Base-by-base conservation (phyloP, 2,888 invertebrate genomes). In the Archaeoteleia sp. region DNA sequence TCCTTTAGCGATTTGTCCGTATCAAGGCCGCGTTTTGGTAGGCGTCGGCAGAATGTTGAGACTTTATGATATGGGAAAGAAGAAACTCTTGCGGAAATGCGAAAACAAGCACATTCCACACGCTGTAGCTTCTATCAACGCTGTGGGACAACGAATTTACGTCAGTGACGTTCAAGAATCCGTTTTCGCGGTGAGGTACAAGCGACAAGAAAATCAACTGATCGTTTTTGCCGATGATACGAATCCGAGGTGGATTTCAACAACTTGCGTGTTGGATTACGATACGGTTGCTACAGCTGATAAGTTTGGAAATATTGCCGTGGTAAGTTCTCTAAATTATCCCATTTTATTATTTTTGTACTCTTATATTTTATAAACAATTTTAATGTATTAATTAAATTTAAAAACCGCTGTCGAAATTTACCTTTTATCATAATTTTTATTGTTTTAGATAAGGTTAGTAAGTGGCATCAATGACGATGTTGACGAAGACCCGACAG, bases 171-270 rank as follows among this genome's bases (percentile, higher is more conserved):
- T 97, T 0, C 97, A 97, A 86, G 99, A 99, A 85, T 97, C 97
- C 13, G 93, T 99, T 15, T 97, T 96, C 85, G 97, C 97, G 86
- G 91, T 99, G 0, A 91, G 97, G 29, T 98, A 98, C 85, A 95
- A 96, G 82, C 90, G 96, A 29, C 91, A 93, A 34, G 99, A 99
- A 85, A 99, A 99, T 86, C 98, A 98, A 80, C 87, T 99, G 63
- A 96, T 98, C 15, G 95, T 99, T 51, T 99, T 99, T 86, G 97
- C 98, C 1, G 99, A 99, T 83, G 99, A 99, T 82, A 97, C 97
- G 0, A 95, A 96, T 86, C 99, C 98, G 0, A 90, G 96, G 73
- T 99, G 97, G 96, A 93, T 98, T 25, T 97, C 98, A 0, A 93
- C 95, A 42, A 94, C 95, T 1, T 93, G 94, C 68, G 89, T 98